These are phyloP conservation scores for Pseudomugil tenellus DNA, from an alignment of 2,797 vertebrate genomes.

Conservation along the genomic window DNA sequence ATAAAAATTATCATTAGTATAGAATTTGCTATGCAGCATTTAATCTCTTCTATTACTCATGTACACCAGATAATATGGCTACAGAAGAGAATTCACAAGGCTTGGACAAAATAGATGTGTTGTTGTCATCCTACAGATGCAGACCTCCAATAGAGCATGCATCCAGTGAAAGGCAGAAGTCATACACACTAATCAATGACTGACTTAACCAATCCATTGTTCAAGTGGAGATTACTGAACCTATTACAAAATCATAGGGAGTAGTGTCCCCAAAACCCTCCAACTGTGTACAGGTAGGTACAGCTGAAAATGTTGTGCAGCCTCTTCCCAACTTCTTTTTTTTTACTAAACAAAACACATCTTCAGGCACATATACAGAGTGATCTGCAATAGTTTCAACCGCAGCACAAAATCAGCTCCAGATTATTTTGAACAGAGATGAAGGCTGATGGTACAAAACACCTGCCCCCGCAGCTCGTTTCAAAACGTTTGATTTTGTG, in stretches of 20 bases:
- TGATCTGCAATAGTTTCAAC: constrained; percentile 53
- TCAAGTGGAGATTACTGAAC: constrained; percentile 28
- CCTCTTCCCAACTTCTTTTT: constrained; percentile 36
- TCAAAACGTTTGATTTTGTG: neutral
- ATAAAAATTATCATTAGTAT: constrained; percentile 23
- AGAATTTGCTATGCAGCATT: constrained; percentile 48
- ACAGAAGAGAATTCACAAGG: constrained; percentile 44
- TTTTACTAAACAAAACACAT: constrained; percentile 58
- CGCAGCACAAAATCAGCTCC: constrained; percentile 25
- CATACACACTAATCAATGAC: constrained; percentile 26
- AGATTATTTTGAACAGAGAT: constrained; percentile 29
- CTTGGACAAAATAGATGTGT: constrained; percentile 28
- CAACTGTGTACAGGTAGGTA: constrained; percentile 35
- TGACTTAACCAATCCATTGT: constrained; percentile 21
- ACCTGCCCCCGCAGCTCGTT: constrained; percentile 6
- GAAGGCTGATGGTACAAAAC: constrained; percentile 21
- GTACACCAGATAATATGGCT: constrained; percentile 37
- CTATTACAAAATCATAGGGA: constrained; percentile 33
- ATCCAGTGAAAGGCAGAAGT: constrained; percentile 33
- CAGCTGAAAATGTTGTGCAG: constrained; percentile 46
- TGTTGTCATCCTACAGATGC: constrained; percentile 40
- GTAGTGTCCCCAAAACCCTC: constrained; percentile 16
- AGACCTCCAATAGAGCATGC: constrained; percentile 32
- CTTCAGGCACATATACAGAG: constrained; percentile 72
- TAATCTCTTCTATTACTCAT: constrained; percentile 39